Base-by-base conservation (phyloP, 53 echinoderm and acorn worm species). In the Actinopyga echinites region DNA sequence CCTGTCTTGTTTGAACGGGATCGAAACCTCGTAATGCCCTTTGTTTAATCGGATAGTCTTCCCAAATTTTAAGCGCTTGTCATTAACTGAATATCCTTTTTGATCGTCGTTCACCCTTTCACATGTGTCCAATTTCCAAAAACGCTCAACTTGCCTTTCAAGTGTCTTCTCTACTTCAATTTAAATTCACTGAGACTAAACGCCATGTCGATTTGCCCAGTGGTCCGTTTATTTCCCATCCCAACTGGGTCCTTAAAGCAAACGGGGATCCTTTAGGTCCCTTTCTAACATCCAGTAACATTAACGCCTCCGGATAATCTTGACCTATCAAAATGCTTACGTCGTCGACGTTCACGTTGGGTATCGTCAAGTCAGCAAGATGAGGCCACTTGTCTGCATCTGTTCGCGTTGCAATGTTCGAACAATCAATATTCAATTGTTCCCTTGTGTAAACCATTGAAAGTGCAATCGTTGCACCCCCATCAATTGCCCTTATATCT, bases 201-300 rank as follows among this genome's bases (percentile, higher is more conserved):
- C 5, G 36, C 69, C 29, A 22, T 2, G 6, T 8, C 19, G 80
- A 20, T n/a, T 79, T 34, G 21, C 30, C 74, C 25, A 93, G 15
- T 11, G 93, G 93, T 36, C 93, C 90, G 68, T 90, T 90, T 54
- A 93, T 33, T 20, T 84, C 65, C 93, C 93, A 93, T 11, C 85
- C 89, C 29, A 93, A 63, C 1, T 66, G 52, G 4, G 86, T 89
- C 12, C 69, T 64, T 4, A 83, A 73, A 23, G 87, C 85, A 77
- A 79, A 93, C 0, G 87, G 87, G 17, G 83, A 87, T 0, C 89
- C 93, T 2, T 54, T 71, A 0, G 28, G 4, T 15, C 93, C 93
- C 31, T 45, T 49, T 17, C 84, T 78, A 6, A 93, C 81, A 33
- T 93, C 93, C 12, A 67, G 23, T 8, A 90, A 85, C 26, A 85